A percentile compares a stretch with the other conserved stretches of the same genome.
Conservation (phyloP, 2,888 invertebrate species). For the Lampropteryx suffumata region DNA sequence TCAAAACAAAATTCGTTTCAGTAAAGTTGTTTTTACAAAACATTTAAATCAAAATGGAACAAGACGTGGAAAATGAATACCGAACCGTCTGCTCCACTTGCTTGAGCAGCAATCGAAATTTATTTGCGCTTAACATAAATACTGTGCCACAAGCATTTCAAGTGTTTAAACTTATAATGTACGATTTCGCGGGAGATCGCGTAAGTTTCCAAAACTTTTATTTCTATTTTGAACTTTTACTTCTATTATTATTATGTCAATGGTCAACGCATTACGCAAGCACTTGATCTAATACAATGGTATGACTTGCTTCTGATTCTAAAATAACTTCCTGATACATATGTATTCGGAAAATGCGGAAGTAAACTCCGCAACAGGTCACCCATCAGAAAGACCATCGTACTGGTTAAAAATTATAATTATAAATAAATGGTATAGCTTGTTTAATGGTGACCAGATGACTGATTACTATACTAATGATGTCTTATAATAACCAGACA, state of each 20-base stretch:
- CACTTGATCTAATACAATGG: neutral
- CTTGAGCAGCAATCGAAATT: conserved; percentile 65
- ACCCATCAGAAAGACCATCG: no score
- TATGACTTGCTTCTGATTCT: no score
- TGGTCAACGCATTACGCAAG: neutral
- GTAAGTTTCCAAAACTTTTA: conserved; percentile 48
- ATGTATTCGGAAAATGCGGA: no score
- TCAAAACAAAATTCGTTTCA: conserved; percentile 48
- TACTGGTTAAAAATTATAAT: no score
- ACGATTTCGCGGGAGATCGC: conserved; percentile 68
- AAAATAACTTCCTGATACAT: no score
- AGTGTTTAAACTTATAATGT: conserved; percentile 68
- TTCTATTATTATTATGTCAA: neutral
- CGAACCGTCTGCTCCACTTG: conserved; percentile 66
- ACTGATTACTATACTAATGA: no score
- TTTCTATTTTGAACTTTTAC: neutral
- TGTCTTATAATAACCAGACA: no score
- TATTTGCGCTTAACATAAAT: conserved; percentile 52
- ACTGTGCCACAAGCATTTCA: conserved; percentile 54
- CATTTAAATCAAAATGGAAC: conserved; percentile 62
- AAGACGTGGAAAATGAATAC: conserved; percentile 64
- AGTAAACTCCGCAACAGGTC: no score
- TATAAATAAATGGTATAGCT: no score
- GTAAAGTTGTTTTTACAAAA: conserved; percentile 34
- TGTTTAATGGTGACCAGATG: no score